Conservation (phyloP, 1,140 invertebrate species). For the Drosophila pruinosa region DNA sequence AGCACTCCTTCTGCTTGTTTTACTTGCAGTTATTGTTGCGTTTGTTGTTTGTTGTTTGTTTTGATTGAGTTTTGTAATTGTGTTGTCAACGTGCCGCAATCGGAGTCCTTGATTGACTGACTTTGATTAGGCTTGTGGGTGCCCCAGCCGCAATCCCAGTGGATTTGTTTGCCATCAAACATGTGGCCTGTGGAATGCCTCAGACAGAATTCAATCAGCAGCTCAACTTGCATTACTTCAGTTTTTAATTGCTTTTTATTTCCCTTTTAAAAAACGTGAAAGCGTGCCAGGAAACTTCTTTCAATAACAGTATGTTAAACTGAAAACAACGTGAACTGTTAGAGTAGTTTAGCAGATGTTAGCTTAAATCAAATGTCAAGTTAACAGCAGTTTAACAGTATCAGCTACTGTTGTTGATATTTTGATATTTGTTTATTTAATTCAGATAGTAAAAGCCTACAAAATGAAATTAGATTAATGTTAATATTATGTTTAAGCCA, state of each 20-base stretch:
- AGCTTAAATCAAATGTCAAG: too few relatives aligned
- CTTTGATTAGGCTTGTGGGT: constrained; percentile 42
- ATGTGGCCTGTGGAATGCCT: not conserved
- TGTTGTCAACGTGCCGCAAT: constrained; percentile 26
- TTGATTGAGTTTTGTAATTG: constrained; percentile 35
- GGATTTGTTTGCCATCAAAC: constrained; percentile 42
- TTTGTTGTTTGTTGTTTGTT: constrained; percentile 3
- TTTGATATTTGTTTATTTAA: too few relatives aligned
- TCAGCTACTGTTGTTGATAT: too few relatives aligned
- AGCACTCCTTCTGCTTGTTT: not conserved
- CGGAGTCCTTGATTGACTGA: constrained; percentile 20
- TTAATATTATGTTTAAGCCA: too few relatives aligned
- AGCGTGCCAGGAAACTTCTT: too few relatives aligned
- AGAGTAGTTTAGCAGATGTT: too few relatives aligned
- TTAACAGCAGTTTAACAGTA: too few relatives aligned
- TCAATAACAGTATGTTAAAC: too few relatives aligned
- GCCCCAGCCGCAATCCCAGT: constrained; percentile 18
- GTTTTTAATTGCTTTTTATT: not conserved
- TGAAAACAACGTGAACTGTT: too few relatives aligned
- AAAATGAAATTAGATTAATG: too few relatives aligned
- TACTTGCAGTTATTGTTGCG: not conserved
- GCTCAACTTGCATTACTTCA: not conserved
- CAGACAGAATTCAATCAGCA: not conserved
- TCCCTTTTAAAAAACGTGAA: too few relatives aligned
- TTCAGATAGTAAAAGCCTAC: too few relatives aligned